Evolutionary conservation across 1,140 invertebrate genomes (phyloP).

Genomic region (Brachionus rotundiformis): DNA sequence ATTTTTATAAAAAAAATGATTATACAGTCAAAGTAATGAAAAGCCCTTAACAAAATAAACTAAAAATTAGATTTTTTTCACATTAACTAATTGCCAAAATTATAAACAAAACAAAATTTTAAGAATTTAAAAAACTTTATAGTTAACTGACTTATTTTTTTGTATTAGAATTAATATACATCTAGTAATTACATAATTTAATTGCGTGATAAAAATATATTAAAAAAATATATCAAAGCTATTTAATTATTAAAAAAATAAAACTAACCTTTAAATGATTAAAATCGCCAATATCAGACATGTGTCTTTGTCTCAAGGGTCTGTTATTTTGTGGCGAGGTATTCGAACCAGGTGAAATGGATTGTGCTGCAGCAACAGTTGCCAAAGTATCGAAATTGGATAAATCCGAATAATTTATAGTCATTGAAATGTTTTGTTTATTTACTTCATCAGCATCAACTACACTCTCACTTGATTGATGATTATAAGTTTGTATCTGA

Average conservation of each 20-base stretch:
- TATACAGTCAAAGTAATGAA: neutral
- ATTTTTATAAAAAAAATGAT: neutral
- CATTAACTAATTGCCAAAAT: too few species aligned
- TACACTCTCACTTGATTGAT: neutral
- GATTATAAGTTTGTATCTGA: neutral
- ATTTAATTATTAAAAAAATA: too few species aligned
- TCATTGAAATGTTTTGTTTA: neutral
- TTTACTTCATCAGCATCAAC: neutral
- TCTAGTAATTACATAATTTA: too few species aligned
- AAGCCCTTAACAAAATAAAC: too few species aligned
- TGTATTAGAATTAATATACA: too few species aligned
- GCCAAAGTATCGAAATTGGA: constrained; percentile 45
- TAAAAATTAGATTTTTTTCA: too few species aligned
- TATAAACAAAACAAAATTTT: too few species aligned
- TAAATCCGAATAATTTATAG: constrained; percentile 33
- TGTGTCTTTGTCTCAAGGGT: constrained; percentile 27
- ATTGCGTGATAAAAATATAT: too few species aligned
- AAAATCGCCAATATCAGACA: constrained; percentile 21
- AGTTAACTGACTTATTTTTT: too few species aligned
- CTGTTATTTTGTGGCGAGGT: neutral
- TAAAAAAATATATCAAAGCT: too few species aligned
- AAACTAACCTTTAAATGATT: neutral
- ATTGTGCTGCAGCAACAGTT: constrained; percentile 46
- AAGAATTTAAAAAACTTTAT: too few species aligned
- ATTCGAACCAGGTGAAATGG: neutral